These are phyloP conservation scores for Eupithecia subfuscata DNA, from an alignment of 2,888 invertebrate species.

Conservation along the genomic window DNA sequence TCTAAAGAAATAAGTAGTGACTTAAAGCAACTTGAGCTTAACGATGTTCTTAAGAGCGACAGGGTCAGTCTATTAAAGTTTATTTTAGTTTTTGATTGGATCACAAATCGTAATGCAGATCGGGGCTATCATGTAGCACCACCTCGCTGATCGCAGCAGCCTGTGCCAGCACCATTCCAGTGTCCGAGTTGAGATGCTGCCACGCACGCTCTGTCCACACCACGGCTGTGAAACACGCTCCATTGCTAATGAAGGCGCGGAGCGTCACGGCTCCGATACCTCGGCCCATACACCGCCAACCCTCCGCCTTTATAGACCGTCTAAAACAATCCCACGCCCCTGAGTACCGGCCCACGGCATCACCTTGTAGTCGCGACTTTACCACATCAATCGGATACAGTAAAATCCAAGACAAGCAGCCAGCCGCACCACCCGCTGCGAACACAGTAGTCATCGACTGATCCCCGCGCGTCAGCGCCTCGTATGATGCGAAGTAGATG, in stretches of 20 bases:
- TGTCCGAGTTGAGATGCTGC: slow-evolving; percentile 63
- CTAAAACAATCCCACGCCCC: slow-evolving; percentile 89
- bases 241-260: slow-evolving; percentile 96
- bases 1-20: slow-evolving; percentile 9
- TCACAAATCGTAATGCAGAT: slow-evolving; percentile 65
- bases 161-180: slow-evolving; percentile 55
- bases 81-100: neutral
- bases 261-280: slow-evolving; percentile 91
- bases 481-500: slow-evolving; percentile 93
- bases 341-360: slow-evolving; percentile 85
- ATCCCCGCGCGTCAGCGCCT: slow-evolving; percentile 86
- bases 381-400: slow-evolving; percentile 96
- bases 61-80: neutral
- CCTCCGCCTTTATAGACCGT: slow-evolving; percentile 88
- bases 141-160: slow-evolving; percentile 64
- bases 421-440: slow-evolving; percentile 93
- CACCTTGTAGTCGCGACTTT: slow-evolving; percentile 94
- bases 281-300: slow-evolving; percentile 87
- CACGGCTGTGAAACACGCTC: slow-evolving; percentile 95
- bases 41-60: neutral
- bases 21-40: neutral
- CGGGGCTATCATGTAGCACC: slow-evolving; percentile 64
- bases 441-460: slow-evolving; percentile 87
- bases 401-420: slow-evolving; percentile 92
- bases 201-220: slow-evolving; percentile 88